Conservation (phyloP, 2,888 invertebrate genomes). For the Sclerodermus sp. region DNA sequence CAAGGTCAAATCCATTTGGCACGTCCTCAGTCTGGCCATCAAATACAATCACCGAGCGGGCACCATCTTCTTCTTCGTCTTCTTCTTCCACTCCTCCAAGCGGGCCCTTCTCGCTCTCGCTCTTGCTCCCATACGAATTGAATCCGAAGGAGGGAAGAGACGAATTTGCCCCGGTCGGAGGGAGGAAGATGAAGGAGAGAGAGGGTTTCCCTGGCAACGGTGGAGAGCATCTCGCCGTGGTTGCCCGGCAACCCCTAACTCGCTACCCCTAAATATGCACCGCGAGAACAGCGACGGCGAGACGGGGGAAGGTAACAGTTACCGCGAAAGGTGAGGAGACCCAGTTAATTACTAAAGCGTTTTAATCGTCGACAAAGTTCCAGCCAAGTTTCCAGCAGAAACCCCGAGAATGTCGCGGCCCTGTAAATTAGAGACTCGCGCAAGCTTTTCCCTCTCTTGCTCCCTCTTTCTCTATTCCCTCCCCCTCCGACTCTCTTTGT, state of each 20-base stretch:
- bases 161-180: conserved; percentile 2
- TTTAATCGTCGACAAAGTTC: conserved; percentile 58
- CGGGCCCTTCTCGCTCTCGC: background rate
- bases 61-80: conserved; percentile 9
- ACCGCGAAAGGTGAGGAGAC: conserved; percentile 55
- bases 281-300: conserved; percentile 5
- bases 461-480: conserved; percentile 11
- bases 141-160: conserved; percentile 5
- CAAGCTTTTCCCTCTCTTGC: conserved; percentile 10
- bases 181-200: conserved; percentile 9
- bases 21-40: conserved; percentile 31
- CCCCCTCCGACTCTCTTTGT: conserved; percentile 3
- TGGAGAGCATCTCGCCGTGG: conserved; percentile 38
- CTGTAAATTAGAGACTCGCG: conserved; percentile 44
- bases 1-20: conserved; percentile 17
- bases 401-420: conserved; percentile 26
- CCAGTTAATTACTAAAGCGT: conserved; percentile 59
- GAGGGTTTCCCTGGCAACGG: conserved; percentile 48
- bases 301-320: conserved; percentile 30
- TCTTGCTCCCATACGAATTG: background rate
- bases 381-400: conserved; percentile 25
- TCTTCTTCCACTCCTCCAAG: conserved; percentile 13
- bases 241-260: conserved; percentile 52
- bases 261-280: conserved; percentile 34
- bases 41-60: conserved; percentile 31